A percentile compares a stretch with the other conserved stretches of the same genome.
phyloP scores from a whole-genome alignment of 2,888 invertebrate genomes.

The Odontocolon sp. region DNA sequence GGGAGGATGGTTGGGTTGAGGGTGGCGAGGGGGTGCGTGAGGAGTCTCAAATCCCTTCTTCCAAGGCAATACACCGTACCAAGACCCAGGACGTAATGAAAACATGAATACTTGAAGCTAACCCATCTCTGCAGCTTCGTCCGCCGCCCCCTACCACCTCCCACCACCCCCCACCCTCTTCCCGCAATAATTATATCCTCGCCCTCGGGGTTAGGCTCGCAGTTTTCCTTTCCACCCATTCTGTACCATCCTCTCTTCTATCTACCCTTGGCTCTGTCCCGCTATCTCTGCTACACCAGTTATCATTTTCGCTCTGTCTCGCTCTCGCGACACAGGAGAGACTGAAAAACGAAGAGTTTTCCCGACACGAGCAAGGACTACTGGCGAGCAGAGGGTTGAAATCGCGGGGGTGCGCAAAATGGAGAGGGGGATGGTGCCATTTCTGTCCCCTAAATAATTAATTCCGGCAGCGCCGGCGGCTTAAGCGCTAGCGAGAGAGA shows the following conservation, averaged over 20 bases:
- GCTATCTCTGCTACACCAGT: constrained; percentile 13
- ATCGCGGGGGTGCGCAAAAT: constrained; percentile 27
- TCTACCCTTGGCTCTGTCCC: constrained; percentile 7
- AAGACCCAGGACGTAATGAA: constrained; percentile 75
- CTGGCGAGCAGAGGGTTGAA: constrained; percentile 49
- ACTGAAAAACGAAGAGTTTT: constrained; percentile 15
- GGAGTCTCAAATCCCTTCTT: constrained; percentile 67
- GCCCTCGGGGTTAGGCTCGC: constrained; percentile 73
- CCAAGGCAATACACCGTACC: constrained; percentile 62
- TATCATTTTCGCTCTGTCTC: constrained; percentile 9
- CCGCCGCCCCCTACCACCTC: constrained; percentile 62
- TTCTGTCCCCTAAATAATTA: constrained; percentile 81
- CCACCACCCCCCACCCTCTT: constrained; percentile 66
- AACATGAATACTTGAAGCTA: constrained; percentile 80
- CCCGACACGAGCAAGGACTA: constrained; percentile 5
- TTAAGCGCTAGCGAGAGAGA: constrained; percentile 72
- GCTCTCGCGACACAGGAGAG: neutral
- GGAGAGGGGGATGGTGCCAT: constrained; percentile 76
- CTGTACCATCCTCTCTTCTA: constrained; percentile 5
- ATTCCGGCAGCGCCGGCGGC: constrained; percentile 80
- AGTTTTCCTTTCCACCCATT: constrained; percentile 17
- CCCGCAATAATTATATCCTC: constrained; percentile 80
- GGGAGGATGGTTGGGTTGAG: constrained; percentile 33
- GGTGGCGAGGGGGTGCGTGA: constrained; percentile 50
- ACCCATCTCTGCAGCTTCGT: constrained; percentile 55